Base-by-base conservation (phyloP, 2,113 vertebrate species). In the Lasiurus cinereus region DNA sequence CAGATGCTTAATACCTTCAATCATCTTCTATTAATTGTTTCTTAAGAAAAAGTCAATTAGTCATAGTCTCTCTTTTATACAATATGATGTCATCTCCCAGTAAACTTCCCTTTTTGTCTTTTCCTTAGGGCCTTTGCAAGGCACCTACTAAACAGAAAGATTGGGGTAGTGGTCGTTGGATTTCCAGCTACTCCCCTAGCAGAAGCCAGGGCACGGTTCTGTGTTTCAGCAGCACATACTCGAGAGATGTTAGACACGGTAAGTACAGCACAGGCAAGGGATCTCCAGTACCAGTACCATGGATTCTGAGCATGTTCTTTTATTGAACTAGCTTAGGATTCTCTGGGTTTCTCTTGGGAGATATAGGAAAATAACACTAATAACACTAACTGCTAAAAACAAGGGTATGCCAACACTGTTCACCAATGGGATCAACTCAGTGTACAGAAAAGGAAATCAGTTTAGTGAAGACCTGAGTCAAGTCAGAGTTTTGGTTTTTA, bases 111-210 rank as follows among this genome's bases (percentile, higher is more conserved):
- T 11, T 14, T 88, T 72, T 76, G 33, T 80, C 76, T 89, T 64
- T 90, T 94, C 79, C 36, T 18, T 96, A 99, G 99, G 96, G 99
- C 99, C 82, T 99, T 99, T 97, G 97, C 98, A 89, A 98, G 99
- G 39, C 98, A 98, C 94, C 98, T 99, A 98, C 97, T 99, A 96
- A n/a, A 97, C 83, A 99, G 97, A 95, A 99, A 98, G 84, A 99
- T 99, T 0, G 99, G 98, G 0, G 99, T 99, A 8, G 99, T 99
- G 31, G 99, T 99, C 0, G 99, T 99, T 39, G 99, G 99, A 12
- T 99, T 99, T 95, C 99, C 99, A 91, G 99, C 99, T 89, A 99
- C 99, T 10, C 98, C 99, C 0, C 98, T 99, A 15, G 96, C 99
- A 64, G 99, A 99, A 97, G 99, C 99, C 88, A 98, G 99, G 62